Percentiles rank a stretch among this genome's conserved stretches.
Conservation (phyloP, 2,113 vertebrate species). For the Myodes glareolus region DNA sequence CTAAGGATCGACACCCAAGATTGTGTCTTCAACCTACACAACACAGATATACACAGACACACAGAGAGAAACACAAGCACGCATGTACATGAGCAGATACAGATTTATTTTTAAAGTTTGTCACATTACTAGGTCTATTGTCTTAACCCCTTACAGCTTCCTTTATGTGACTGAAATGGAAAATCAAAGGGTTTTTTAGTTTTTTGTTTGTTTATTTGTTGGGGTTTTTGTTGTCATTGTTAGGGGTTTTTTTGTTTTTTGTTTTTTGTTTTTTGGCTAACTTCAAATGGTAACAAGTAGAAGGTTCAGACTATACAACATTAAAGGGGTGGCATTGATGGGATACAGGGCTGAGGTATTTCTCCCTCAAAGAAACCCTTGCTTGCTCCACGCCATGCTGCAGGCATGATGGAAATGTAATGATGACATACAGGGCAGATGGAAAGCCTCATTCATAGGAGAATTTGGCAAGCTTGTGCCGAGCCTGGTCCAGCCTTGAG, state of each 20-base stretch:
- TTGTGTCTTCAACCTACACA: background rate
- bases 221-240: background rate
- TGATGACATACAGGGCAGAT: background rate
- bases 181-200: background rate
- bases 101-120: background rate
- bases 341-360: rapidly evolving
- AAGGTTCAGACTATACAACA: background rate
- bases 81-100: background rate
- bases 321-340: background rate
- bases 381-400: too few relatives aligned
- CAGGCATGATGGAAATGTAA: too few relatives aligned
- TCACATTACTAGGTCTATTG: background rate
- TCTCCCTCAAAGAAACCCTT: background rate
- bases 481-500: slow-evolving; percentile 87
- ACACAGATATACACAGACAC: background rate
- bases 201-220: too few relatives aligned
- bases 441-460: rapidly evolving
- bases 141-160: background rate
- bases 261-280: background rate
- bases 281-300: background rate
- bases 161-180: background rate
- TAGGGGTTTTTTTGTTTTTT: background rate
- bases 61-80: background rate
- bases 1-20: too few relatives aligned
- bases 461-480: slow-evolving; percentile 83